phyloP scores from a whole-genome alignment of 2,797 vertebrate species.

The Sardinella longiceps region DNA sequence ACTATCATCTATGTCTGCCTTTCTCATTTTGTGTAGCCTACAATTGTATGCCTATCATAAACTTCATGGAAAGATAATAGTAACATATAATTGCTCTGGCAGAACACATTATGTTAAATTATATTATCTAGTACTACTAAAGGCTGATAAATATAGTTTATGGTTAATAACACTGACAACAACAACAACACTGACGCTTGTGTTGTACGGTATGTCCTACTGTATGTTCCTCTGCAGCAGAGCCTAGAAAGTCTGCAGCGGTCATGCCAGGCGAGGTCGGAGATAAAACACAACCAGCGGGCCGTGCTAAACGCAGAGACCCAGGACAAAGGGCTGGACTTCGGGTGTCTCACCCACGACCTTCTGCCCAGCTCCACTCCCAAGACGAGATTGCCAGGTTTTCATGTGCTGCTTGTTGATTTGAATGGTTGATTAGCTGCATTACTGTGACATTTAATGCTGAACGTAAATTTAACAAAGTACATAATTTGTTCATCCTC shows the following conservation, averaged over 20 bases:
- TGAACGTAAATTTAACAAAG: background rate
- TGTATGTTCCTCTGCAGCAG: background rate
- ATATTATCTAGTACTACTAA: no score
- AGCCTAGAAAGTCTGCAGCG: background rate
- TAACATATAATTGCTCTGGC: no score
- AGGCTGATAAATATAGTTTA: no score
- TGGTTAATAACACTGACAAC: no score
- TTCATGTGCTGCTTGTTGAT: background rate
- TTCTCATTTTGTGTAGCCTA: no score
- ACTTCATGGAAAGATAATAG: no score
- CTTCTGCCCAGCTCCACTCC: background rate
- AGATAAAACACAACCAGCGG: slow-evolving; percentile 25
- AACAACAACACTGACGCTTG: no score
- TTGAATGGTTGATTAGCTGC: background rate
- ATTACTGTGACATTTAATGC: background rate
- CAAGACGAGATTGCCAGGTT: slow-evolving; percentile 49
- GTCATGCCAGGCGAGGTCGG: slow-evolving; percentile 52
- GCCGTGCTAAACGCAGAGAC: slow-evolving; percentile 28
- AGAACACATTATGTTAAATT: no score
- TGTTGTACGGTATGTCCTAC: no score
- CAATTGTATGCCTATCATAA: no score
- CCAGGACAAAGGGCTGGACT: slow-evolving; percentile 34
- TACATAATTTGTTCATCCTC: background rate
- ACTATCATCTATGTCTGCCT: no score
- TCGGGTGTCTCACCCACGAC: background rate